A percentile compares a stretch with the other conserved stretches of the same genome.
These are phyloP conservation scores for Bos javanicus DNA, from an alignment of 2,113 vertebrate genomes.

Conservation along the genomic window DNA sequence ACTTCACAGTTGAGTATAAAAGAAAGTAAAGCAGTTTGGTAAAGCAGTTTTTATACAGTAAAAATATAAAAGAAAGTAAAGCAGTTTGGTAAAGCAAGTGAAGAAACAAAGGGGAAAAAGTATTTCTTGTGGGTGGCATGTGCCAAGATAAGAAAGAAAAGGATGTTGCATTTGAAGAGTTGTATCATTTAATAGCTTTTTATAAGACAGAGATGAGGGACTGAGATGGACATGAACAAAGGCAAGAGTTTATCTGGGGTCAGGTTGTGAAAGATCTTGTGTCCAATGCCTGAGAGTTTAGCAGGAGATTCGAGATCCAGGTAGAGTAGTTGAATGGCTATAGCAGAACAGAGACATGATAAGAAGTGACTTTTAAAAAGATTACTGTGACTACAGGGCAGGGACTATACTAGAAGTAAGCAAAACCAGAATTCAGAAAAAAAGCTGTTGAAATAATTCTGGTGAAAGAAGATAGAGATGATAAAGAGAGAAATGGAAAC, in stretches of 20 bases:
- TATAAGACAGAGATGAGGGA: not conserved
- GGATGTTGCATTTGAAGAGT: not conserved
- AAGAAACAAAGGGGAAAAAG: not conserved
- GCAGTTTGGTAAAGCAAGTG: not conserved
- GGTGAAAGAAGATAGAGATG: not conserved
- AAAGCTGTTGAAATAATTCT: not conserved
- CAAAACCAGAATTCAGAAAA: not conserved
- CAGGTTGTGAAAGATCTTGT: not conserved
- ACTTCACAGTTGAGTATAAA: not conserved
- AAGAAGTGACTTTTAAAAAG: not conserved
- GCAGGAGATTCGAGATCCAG: not conserved
- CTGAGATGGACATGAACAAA: not conserved
- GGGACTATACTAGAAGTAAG: not conserved
- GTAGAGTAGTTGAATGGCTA: not conserved
- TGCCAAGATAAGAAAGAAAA: not conserved
- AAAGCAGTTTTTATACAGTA: not conserved
- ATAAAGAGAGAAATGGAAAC: not conserved
- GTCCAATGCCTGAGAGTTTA: not conserved
- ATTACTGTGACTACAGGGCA: not conserved
- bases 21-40: not conserved
- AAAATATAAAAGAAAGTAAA: not conserved
- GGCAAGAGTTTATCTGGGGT: not conserved
- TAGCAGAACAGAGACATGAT: not conserved
- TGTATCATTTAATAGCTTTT: not conserved
- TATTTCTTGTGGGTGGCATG: not conserved